These are phyloP conservation scores for Callospermophilus lateralis DNA, from an alignment of 2,113 vertebrate species.

Conservation along the genomic window DNA sequence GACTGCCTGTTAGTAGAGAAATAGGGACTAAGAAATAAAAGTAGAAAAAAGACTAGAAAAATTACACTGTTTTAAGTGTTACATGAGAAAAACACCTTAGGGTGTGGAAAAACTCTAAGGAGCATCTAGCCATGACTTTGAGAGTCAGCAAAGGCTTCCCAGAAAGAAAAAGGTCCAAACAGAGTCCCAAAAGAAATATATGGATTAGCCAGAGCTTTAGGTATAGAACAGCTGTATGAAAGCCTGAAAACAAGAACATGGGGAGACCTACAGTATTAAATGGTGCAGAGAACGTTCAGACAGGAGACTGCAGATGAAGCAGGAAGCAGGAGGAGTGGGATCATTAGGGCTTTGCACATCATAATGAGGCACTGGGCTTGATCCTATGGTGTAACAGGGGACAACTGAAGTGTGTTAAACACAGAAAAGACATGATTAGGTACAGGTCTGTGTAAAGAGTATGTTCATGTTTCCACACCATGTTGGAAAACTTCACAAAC, in stretches of 20 bases:
- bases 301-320: not conserved
- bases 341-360: not conserved
- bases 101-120: not conserved
- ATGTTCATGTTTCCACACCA: not conserved
- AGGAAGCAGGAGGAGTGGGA: not conserved
- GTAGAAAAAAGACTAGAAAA: not conserved
- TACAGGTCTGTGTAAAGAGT: constrained; percentile 18
- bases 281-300: not conserved
- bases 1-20: not conserved
- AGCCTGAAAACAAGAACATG: not conserved
- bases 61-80: not conserved
- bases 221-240: not conserved
- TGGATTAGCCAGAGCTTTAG: not conserved
- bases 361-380: not conserved
- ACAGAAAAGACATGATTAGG: not conserved
- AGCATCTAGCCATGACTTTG: not conserved
- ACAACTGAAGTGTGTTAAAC: not conserved
- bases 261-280: not conserved
- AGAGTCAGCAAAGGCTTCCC: not conserved
- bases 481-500: constrained; percentile 48
- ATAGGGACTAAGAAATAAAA: too few species aligned
- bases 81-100: not conserved
- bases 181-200: not conserved
- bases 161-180: not conserved
- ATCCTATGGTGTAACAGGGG: not conserved